These are phyloP conservation scores for Teinopalpus imperialis DNA, from an alignment of 2,888 invertebrate species.

Conservation along the genomic window DNA sequence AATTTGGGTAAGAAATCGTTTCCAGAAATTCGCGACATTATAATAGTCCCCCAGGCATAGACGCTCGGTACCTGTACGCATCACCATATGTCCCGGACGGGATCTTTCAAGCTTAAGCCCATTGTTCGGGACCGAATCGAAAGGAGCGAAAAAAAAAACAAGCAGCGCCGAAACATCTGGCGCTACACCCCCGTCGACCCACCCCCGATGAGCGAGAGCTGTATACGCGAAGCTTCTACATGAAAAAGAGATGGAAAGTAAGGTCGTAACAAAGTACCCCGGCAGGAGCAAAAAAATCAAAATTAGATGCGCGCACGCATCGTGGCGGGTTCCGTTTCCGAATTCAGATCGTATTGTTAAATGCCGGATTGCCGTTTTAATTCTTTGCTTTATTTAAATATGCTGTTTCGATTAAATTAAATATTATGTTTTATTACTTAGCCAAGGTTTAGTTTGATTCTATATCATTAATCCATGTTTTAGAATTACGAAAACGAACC, in stretches of 20 bases:
- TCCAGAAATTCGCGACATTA: constrained; percentile 30
- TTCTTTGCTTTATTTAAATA: constrained; percentile 16
- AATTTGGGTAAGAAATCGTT: constrained; percentile 13
- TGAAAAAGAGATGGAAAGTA: constrained; percentile 30
- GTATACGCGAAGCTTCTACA: constrained; percentile 16
- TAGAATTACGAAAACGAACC: too few species aligned
- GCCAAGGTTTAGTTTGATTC: too few species aligned
- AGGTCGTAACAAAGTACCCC: constrained; percentile 41
- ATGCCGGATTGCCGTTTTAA: constrained; percentile 25
- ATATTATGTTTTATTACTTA: too few species aligned
- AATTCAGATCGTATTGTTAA: constrained; percentile 37
- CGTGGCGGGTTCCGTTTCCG: constrained; percentile 53
- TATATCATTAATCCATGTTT: too few species aligned
- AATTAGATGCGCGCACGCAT: constrained; percentile 53
- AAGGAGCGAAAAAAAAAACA: constrained; percentile 42
- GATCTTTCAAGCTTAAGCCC: constrained; percentile 31
- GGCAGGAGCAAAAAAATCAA: constrained; percentile 39
- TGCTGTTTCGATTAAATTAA: too few species aligned
- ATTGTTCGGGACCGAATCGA: constrained; percentile 54
- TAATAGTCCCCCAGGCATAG: constrained; percentile 20
- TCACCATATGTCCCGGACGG: constrained; percentile 44
- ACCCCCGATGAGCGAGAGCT: constrained; percentile 47
- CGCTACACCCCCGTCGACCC: constrained; percentile 49
- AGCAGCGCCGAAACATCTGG: constrained; percentile 55
- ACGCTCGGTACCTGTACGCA: constrained; percentile 43